Evolutionary conservation across 2,888 invertebrate genomes (phyloP), one percentile per base, ranked within the genome.

Genomic region (Timandra comae): DNA sequence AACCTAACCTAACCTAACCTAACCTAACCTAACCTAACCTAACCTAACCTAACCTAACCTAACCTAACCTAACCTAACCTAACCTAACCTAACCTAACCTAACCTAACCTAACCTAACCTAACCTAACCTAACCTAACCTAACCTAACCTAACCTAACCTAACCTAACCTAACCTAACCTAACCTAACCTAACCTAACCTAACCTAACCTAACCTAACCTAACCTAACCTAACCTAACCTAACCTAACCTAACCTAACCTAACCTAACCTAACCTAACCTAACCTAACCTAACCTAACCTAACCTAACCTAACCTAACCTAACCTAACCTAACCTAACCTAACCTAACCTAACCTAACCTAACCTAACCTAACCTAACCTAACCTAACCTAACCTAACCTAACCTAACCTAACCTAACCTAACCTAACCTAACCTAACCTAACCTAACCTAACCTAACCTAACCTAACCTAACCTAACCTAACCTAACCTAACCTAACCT

Each of bases 401-500:
- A 36, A 36, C 36, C 36, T 36, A 36, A 36, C 32, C 32, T 32
- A 32, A 37, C 36, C 36, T 37, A 37, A 37, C 36, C 36, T 37
- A 37, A 37, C 36, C 36, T 37, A 37, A 37, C 36, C 36, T 37
- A 37, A 37, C 36, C 36, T 37, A 37, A 37, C 36, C 36, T 37
- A 37, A 37, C 36, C 36, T 37, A 37, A 37, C 36, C 36, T 37
- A 37, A 37, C 36, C 36, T 37, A 37, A 37, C 36, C 36, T 37
- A 37, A 37, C 36, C 36, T 37, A 37, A 37, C 36, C 36, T 37
- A 37, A 37, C 36, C 36, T 37, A 37, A 37, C 36, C 36, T 37
- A 37, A 37, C 36, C 36, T 37, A 37, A 37, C 36, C 32, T 32
- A 37, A 36, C 36, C 36, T 36, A 36, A 39, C 39, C 39, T 39